Conservation (phyloP, 2,888 invertebrate genomes). For the Lithophane socia region DNA sequence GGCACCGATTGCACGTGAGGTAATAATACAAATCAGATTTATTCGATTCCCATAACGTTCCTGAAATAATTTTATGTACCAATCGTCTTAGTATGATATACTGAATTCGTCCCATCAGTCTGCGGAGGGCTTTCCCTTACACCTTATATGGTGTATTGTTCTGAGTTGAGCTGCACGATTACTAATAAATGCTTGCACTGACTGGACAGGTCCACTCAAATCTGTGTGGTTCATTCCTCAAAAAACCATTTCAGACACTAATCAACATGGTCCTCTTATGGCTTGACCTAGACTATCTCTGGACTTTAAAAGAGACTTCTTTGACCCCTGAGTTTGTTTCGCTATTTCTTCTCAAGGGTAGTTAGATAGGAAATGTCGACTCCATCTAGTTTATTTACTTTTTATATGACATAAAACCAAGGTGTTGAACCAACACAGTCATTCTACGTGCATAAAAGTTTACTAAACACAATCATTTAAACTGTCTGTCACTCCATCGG, state of each 20-base stretch:
- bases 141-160: neutral
- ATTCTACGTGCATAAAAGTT: neutral
- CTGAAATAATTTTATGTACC: no score
- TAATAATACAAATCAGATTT: no score
- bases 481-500: slow-evolving; percentile 30
- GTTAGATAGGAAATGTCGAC: neutral
- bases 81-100: no score
- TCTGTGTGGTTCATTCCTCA: no score
- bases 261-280: no score
- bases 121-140: no score
- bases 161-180: neutral
- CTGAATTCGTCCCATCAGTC: no score
- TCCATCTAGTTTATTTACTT: neutral
- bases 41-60: no score
- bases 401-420: neutral
- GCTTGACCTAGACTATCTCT: no score
- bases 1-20: no score
- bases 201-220: neutral
- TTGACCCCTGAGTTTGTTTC: neutral
- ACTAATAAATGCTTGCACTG: neutral
- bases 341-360: neutral
- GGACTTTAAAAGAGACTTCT: neutral
- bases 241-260: no score
- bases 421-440: slow-evolving; percentile 10
- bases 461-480: slow-evolving; percentile 23